Conservation (phyloP, 2,888 invertebrate genomes). For the Agelastica alni region DNA sequence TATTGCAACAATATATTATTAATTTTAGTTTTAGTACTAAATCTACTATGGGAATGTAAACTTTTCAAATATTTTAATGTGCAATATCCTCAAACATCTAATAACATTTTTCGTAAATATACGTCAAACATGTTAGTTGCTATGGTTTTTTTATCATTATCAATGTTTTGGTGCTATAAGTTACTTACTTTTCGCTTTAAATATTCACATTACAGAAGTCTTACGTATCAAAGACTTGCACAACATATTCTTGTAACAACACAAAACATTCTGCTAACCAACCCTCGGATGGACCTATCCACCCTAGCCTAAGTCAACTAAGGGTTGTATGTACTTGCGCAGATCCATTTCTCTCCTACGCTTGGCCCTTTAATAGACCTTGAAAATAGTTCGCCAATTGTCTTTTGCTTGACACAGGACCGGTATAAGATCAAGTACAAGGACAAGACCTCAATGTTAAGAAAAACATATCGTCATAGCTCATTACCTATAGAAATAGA, state of each 20-base stretch:
- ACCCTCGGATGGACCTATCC: constrained; percentile 29
- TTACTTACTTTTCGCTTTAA: constrained; percentile 24
- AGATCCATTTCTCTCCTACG: constrained; percentile 24
- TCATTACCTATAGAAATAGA: too few relatives aligned
- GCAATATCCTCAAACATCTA: too few relatives aligned
- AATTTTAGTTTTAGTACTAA: too few relatives aligned
- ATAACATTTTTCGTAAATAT: too few relatives aligned
- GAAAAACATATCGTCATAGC: too few relatives aligned
- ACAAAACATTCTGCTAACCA: constrained; percentile 33
- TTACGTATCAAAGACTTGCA: constrained; percentile 19
- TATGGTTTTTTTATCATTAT: not conserved
- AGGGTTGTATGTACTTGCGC: constrained; percentile 39
- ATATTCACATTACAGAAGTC: constrained; percentile 24
- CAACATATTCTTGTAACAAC: constrained; percentile 29
- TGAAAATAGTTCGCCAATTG: constrained; percentile 35
- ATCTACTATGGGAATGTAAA: too few relatives aligned
- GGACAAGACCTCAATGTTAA: not conserved
- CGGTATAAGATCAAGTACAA: not conserved
- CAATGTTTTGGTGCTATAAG: too few relatives aligned
- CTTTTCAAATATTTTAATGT: too few relatives aligned
- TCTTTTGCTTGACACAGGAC: constrained; percentile 5
- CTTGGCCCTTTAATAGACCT: constrained; percentile 22
- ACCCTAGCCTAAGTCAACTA: constrained; percentile 41
- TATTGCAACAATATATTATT: too few relatives aligned
- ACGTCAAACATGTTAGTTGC: too few relatives aligned